These are phyloP conservation scores for Oedothorax gibbosus DNA, from an alignment of 1,140 invertebrate species.

Conservation along the genomic window DNA sequence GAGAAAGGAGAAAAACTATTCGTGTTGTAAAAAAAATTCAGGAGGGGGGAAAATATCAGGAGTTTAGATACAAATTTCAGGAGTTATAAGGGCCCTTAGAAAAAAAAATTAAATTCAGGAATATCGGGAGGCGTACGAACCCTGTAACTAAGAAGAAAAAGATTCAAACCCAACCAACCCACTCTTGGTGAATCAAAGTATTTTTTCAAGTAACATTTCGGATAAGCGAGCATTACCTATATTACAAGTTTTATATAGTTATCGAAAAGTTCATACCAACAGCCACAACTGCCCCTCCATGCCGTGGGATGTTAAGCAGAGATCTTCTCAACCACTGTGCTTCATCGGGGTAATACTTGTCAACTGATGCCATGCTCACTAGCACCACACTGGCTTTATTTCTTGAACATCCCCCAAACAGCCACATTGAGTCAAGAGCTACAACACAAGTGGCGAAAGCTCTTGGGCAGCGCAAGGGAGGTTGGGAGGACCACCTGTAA, in stretches of 20 bases:
- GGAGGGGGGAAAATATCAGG: no score
- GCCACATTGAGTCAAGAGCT: slow-evolving; percentile 17
- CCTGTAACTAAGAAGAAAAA: not conserved
- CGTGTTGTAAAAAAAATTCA: no score
- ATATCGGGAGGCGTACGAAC: no score
- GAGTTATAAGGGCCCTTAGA: no score
- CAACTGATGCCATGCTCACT: slow-evolving; percentile 48
- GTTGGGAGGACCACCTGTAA: slow-evolving; percentile 38
- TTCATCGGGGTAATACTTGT: slow-evolving; percentile 33
- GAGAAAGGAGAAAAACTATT: no score
- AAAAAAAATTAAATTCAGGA: no score
- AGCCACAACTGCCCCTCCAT: slow-evolving; percentile 36
- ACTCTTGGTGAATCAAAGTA: not conserved
- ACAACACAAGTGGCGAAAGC: slow-evolving; percentile 33
- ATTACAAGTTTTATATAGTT: not conserved
- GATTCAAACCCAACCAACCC: not conserved
- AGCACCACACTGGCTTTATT: not conserved
- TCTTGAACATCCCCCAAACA: slow-evolving; percentile 30
- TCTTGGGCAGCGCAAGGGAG: slow-evolving; percentile 49
- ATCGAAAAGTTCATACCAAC: slow-evolving; percentile 24
- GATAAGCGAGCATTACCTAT: not conserved
- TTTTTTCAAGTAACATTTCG: not conserved
- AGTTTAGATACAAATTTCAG: no score
- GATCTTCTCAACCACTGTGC: slow-evolving; percentile 39
- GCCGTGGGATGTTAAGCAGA: slow-evolving; percentile 34